phyloP scores from a whole-genome alignment of 64 coral and sea anemone genomes.

The Hydrozoanthus tunicans region DNA sequence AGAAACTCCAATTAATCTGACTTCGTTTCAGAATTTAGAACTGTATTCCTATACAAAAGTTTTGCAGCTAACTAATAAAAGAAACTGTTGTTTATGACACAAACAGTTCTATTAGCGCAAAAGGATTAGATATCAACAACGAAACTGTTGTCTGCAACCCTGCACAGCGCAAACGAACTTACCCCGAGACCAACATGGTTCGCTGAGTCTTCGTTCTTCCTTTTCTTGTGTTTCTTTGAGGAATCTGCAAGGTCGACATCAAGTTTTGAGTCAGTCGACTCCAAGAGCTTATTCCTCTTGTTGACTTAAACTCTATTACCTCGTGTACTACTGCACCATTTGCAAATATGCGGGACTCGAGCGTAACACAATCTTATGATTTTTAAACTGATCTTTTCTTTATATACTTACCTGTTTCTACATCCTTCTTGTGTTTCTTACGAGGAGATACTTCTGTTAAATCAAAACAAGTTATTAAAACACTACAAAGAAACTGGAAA shows the following conservation, averaged over 20 bases:
- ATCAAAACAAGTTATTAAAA: constrained; percentile 1
- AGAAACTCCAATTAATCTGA: no score
- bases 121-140: not conserved
- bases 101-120: no score
- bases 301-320: not conserved
- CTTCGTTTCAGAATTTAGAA: no score
- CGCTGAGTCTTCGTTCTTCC: constrained; percentile 54
- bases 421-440: constrained; percentile 82
- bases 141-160: not conserved
- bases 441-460: constrained; percentile 43
- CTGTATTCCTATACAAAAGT: no score
- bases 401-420: constrained; percentile 53
- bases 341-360: not conserved
- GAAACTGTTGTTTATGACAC: no score
- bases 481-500: not conserved
- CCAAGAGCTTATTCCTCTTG: not conserved
- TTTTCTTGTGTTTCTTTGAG: constrained; percentile 85
- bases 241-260: constrained; percentile 72
- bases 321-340: not conserved
- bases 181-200: constrained; percentile 24
- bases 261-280: constrained; percentile 64
- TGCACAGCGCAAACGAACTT: not conserved
- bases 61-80: no score
- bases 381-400: not conserved
- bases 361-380: not conserved